Evolutionary conservation across 2,113 vertebrate species (phyloP).

Genomic region (Glaucidium brasilianum): DNA sequence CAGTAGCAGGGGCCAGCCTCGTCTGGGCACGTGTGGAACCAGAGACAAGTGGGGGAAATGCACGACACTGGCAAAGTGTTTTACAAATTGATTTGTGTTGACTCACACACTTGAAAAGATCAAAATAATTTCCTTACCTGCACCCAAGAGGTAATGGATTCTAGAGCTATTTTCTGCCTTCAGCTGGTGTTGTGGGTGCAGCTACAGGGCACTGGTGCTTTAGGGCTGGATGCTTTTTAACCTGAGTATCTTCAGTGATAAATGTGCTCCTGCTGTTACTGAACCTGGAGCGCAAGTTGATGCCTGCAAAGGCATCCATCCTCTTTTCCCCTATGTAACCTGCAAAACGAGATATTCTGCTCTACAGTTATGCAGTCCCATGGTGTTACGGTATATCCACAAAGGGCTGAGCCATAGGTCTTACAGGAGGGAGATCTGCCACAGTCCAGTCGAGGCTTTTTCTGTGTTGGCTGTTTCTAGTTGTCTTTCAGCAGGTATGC

Average conservation of each 20-base stretch:
- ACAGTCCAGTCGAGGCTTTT: neutral
- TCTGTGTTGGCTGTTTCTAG: neutral
- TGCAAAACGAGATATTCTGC: neutral
- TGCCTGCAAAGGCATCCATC: neutral
- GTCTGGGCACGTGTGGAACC: fast-evolving
- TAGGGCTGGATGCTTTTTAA: neutral
- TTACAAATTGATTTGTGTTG: neutral
- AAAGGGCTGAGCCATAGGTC: neutral
- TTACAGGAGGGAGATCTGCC: neutral
- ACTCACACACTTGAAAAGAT: neutral
- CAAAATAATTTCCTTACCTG: neutral
- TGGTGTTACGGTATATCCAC: neutral
- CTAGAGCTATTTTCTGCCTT: neutral
- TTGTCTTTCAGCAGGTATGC: neutral
- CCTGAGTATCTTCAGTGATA: neutral
- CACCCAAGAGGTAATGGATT: neutral
- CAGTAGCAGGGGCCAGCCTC: neutral
- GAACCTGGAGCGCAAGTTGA: neutral
- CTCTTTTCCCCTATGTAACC: neutral
- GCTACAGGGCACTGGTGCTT: neutral
- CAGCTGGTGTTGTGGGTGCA: neutral
- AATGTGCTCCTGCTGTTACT: neutral
- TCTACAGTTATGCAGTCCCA: neutral
- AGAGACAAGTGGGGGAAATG: neutral
- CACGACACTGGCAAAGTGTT: neutral